Evolutionary conservation across 1,140 invertebrate species (phyloP), one percentile per base, ranked within the genome.

Genomic region (Diprion similis): DNA sequence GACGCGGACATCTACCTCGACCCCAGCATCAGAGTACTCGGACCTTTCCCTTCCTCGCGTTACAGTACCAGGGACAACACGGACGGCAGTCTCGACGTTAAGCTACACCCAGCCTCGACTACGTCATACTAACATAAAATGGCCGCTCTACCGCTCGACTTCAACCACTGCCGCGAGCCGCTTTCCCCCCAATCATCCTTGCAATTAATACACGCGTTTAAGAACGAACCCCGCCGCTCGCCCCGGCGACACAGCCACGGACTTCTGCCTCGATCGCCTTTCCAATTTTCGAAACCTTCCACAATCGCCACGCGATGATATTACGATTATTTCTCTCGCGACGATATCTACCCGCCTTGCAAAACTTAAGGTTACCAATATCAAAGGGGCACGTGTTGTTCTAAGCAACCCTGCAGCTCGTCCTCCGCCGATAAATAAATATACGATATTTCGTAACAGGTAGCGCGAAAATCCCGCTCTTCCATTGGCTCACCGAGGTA

Each of bases 121-220:
- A 84, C 82, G 83, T 84, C 82, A 85, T 82, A 82, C 79, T 83
- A 83, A 82, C 79, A 82, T 84, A 85, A 85, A 83, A 85, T 85
- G 84, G 84, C 83, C 79, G 84, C 79, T 76, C 73, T 71, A 66
- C n/a, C 48, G 67, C 46, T 24, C 66, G 13, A 45, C 73, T 66
- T 11, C 68, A n/a, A 24, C n/a, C 45, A 66, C 51, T 74, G 68
- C 67, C 45, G 75, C 73, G 76, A 70, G 65, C 75, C 75, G 70
- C 77, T 77, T 77, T 74, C 74, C 73, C 75, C 75, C 75, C 51
- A 71, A 70, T 71, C 66, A 59, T 59, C 51, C 51, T 59, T 17
- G 51, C 51, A 59, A 59, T 59, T 59, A 59, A 59, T 37, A 76
- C 72, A 66, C 64, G 67, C 71, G 51, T 67, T 69, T 70, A 78